Base-by-base conservation (phyloP, 2,113 vertebrate genomes). In the Amblyornis subalaris region DNA sequence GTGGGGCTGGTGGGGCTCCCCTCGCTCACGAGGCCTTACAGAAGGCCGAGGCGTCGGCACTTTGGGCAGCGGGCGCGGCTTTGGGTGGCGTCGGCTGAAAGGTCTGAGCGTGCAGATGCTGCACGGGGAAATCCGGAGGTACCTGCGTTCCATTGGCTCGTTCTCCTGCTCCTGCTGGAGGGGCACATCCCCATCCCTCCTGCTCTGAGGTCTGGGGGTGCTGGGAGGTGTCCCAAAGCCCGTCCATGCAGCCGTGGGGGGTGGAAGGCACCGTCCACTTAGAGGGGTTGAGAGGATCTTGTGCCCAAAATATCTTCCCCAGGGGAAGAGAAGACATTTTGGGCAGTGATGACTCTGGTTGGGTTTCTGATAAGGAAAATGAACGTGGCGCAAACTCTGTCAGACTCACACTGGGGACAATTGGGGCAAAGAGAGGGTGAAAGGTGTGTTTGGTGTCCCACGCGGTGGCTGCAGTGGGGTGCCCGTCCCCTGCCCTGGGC, bases 371-470 rank as follows among this genome's bases (percentile, higher is more conserved):
- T 3, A 23, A n/a, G 25, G 54, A 61, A 80, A 86, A 66, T 4
- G 3, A 33, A 28, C 0, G 33, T 38, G 60, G 36, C 38, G 42
- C 28, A 42, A 89, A 54, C 33, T 36, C 29, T 21, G 20, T 2
- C 28, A 31, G 13, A 4, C 12, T 25, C 36, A 1, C 13, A 2
- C 0, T 17, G 45, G 21, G 51, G 31, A 67, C 0, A 7, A 60
- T 0, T 26, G 40, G 50, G 38, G 24, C 10, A 17, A 19, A 71
- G 24, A 11, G 58, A 48, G 22, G 47, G 26, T 67, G 28, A 25
- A 36, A 50, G 51, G 14, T 14, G 54, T 23, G 40, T 22, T 25
- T 42, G 64, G 33, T 51, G 83, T 25, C 45, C 53, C 26, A 3
- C 0, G 11, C 54, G 31, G 61, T 29, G 81, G 47, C 38, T 71